These are phyloP conservation scores for Torymus aiolomorphi DNA, from an alignment of 2,888 invertebrate species.

Conservation along the genomic window DNA sequence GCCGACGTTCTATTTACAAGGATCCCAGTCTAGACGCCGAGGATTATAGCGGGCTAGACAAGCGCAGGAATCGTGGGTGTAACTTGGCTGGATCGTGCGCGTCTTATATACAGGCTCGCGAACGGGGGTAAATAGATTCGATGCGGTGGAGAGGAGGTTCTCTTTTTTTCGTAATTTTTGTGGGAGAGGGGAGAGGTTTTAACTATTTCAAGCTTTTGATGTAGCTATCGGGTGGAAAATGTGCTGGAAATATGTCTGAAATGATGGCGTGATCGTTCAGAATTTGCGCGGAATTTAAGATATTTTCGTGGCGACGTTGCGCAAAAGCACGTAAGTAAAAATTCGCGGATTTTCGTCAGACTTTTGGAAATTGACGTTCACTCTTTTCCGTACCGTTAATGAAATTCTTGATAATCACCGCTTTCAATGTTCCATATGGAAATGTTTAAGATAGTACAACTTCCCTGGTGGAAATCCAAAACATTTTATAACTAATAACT, in stretches of 20 bases:
- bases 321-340: background rate
- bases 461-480: too few relatives aligned
- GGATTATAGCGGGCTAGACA: background rate
- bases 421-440: background rate
- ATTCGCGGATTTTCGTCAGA: constrained; percentile 4
- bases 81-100: constrained; percentile 34
- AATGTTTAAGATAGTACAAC: too few relatives aligned
- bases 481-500: too few relatives aligned
- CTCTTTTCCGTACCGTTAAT: background rate
- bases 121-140: too few relatives aligned
- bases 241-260: constrained; percentile 16
- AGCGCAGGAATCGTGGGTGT: background rate
- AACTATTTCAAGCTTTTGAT: constrained; percentile 4
- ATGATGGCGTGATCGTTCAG: background rate
- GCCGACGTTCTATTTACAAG: constrained; percentile 65
- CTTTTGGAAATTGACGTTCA: background rate
- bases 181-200: too few relatives aligned
- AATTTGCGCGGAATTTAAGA: constrained; percentile 32
- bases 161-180: too few relatives aligned
- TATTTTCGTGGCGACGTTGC: constrained; percentile 20
- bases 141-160: too few relatives aligned
- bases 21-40: constrained; percentile 20
- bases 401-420: background rate
- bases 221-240: background rate
- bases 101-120: background rate